phyloP scores from a whole-genome alignment of 2,113 vertebrate species.

The Suricata suricatta region DNA sequence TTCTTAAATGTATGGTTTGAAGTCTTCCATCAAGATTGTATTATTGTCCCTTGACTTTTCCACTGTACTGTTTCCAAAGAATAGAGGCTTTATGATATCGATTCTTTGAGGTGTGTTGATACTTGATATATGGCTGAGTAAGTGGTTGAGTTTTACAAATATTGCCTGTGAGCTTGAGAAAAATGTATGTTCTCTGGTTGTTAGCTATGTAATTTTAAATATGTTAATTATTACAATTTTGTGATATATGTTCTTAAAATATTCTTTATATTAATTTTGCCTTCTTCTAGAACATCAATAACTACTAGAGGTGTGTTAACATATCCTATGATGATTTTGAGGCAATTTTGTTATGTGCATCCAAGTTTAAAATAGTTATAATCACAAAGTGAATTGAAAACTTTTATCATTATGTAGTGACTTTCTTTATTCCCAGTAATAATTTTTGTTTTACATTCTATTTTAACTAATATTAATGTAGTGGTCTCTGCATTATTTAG shows the following conservation, averaged over 20 bases:
- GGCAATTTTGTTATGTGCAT: constrained; percentile 4
- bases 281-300: not conserved
- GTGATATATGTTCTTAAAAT: not conserved
- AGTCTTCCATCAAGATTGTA: not conserved
- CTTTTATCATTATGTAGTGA: not conserved
- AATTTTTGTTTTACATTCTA: not conserved
- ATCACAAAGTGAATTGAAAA: not conserved
- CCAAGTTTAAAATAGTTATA: not conserved
- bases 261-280: not conserved
- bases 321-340: not conserved
- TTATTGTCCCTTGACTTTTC: not conserved
- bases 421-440: not conserved
- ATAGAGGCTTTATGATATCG: not conserved
- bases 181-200: not conserved
- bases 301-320: not conserved
- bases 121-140: not conserved
- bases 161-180: not conserved
- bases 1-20: not conserved
- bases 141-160: not conserved
- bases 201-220: not conserved
- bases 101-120: not conserved
- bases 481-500: not conserved
- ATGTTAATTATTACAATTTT: not conserved
- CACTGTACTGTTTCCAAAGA: not conserved
- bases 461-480: not conserved